These are phyloP conservation scores for Montipora foliosa DNA, from an alignment of 64 coral and sea anemone genomes.

Conservation along the genomic window DNA sequence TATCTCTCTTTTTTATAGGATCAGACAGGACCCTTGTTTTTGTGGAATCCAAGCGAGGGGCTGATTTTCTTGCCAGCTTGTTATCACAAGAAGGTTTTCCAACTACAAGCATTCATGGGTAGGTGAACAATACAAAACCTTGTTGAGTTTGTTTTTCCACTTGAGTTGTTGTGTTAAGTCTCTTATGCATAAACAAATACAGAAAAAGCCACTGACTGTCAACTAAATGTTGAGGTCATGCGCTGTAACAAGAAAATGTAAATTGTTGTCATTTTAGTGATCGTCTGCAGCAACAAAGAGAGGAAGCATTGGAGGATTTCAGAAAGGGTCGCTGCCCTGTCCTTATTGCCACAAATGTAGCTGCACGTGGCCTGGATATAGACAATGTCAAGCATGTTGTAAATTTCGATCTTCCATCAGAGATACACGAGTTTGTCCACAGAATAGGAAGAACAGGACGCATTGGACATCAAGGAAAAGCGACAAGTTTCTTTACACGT, in stretches of 20 bases:
- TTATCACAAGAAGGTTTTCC: constrained; percentile 96
- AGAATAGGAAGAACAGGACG: constrained; percentile 90
- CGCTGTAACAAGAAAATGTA: no score
- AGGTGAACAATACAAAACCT: neutral
- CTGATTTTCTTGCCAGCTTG: constrained; percentile 94
- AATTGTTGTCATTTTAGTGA: constrained; percentile 64
- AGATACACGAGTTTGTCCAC: constrained; percentile 97
- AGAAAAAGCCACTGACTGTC: neutral
- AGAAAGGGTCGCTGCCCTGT: constrained; percentile 78
- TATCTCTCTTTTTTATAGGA: constrained; percentile 41
- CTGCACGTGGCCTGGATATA: constrained; percentile 91
- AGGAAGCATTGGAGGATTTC: constrained; percentile 94
- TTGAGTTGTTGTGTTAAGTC: neutral
- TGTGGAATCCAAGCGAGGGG: constrained; percentile 96
- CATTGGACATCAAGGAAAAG: constrained; percentile 90
- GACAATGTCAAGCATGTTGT: constrained; percentile 95
- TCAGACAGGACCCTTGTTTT: constrained; percentile 93
- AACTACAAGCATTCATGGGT: constrained; percentile 98
- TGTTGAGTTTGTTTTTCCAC: neutral
- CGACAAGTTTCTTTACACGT: constrained; percentile 86
- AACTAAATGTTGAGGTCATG: no score
- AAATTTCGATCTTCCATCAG: constrained; percentile 86
- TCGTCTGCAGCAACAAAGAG: constrained; percentile 85
- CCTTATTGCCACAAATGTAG: constrained; percentile 95
- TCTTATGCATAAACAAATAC: neutral